A percentile compares a stretch with the other conserved stretches of the same genome.
Evolutionary conservation across 2,113 vertebrate species (phyloP).

Genomic region (Catharus fuscescens): DNA sequence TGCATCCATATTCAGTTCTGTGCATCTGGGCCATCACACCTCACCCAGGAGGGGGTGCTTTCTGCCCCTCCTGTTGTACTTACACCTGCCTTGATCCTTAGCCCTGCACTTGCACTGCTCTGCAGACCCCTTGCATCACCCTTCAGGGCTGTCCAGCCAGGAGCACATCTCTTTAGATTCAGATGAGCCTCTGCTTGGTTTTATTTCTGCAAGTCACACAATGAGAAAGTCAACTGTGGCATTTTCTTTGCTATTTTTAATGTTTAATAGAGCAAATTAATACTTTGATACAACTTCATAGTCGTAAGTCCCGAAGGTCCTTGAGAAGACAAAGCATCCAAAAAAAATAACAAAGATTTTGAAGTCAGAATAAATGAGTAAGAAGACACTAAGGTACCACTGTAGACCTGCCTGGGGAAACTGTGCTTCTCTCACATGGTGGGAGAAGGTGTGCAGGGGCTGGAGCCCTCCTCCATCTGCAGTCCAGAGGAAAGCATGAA

Average conservation of each 20-base stretch:
- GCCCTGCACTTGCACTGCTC: accelerated
- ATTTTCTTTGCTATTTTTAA: not conserved
- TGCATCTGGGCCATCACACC: accelerated
- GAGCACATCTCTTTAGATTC: not conserved
- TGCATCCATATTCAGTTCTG: not conserved
- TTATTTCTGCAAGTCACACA: not conserved
- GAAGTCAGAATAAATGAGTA: not conserved
- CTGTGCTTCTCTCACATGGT: accelerated
- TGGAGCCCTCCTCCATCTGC: not conserved
- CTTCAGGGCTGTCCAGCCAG: not conserved
- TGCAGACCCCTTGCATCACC: not conserved
- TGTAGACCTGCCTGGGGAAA: not conserved
- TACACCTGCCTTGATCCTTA: not conserved
- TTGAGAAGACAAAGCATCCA: not conserved
- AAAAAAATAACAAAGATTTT: not conserved
- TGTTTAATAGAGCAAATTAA: not conserved
- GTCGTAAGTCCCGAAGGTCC: not conserved
- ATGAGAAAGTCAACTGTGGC: not conserved
- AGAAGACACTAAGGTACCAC: not conserved
- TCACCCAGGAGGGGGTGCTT: not conserved
- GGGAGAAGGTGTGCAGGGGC: not conserved
- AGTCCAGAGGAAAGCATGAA: not conserved
- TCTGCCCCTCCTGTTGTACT: not conserved
- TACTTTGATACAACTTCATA: not conserved
- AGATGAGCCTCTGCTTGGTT: not conserved